Conservation (phyloP, 1,140 invertebrate genomes). For the Leguminivora glycinivorella region DNA sequence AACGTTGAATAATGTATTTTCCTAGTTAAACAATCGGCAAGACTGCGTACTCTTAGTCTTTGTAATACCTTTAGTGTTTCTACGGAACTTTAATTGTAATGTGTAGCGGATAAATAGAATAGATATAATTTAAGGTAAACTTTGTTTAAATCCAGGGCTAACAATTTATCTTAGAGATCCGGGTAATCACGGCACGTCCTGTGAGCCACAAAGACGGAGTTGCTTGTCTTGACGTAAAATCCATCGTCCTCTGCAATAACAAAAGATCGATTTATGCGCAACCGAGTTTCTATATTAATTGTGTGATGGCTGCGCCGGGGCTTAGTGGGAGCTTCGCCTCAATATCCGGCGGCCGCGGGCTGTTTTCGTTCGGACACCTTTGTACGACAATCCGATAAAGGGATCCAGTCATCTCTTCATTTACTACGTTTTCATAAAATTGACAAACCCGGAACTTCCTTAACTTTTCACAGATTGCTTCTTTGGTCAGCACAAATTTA, state of each 20-base stretch:
- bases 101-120: neutral
- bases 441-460: constrained; percentile 31
- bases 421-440: constrained; percentile 34
- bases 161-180: neutral
- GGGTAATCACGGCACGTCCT: neutral
- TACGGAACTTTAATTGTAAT: neutral
- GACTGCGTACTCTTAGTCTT: neutral
- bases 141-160: neutral
- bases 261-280: constrained; percentile 41
- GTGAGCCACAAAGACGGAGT: neutral
- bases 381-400: constrained; percentile 41
- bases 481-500: neutral
- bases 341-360: constrained; percentile 40
- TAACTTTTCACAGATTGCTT: constrained; percentile 24
- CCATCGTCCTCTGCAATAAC: constrained; percentile 32
- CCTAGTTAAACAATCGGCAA: neutral
- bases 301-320: constrained; percentile 33
- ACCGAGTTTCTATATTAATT: constrained; percentile 42
- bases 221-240: constrained; percentile 4
- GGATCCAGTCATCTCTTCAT: constrained; percentile 31
- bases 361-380: constrained; percentile 45
- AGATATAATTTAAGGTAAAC: neutral
- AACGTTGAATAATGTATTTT: constrained; percentile 17
- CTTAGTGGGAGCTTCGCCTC: constrained; percentile 33
- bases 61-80: neutral